Evolutionary conservation across 1,140 invertebrate genomes (phyloP).

Genomic region (Cardiocondyla obscurior): DNA sequence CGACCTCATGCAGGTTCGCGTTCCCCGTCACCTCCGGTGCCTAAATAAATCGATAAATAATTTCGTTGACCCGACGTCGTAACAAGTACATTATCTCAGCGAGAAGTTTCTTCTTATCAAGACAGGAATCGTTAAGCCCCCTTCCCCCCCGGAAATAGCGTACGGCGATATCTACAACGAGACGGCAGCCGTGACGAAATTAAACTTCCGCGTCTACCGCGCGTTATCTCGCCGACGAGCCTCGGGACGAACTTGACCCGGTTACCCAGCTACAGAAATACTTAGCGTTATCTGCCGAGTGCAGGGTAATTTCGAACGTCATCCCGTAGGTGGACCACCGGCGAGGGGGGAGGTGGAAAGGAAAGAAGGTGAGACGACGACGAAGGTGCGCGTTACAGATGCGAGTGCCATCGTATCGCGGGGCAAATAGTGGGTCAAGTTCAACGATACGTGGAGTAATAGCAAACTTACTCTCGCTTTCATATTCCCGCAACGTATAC

Average conservation of each 20-base stretch:
- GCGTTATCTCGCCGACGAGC: neutral
- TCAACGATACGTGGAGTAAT: constrained; percentile 70
- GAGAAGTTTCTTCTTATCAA: neutral
- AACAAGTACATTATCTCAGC: neutral
- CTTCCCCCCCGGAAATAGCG: neutral
- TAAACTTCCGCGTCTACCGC: constrained; percentile 22
- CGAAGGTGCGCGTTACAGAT: constrained; percentile 1
- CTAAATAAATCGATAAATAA: neutral
- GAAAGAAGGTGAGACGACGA: constrained; percentile 12
- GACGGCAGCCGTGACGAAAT: neutral
- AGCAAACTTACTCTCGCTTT: constrained; percentile 68
- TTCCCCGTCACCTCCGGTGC: no score
- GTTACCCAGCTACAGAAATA: constrained; percentile 53
- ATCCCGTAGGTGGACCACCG: constrained; percentile 29
- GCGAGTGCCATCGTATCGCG: constrained; percentile 25
- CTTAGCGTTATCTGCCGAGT: constrained; percentile 50
- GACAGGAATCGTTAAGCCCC: neutral
- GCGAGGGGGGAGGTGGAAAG: neutral
- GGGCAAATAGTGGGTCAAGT: constrained; percentile 75
- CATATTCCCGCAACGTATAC: constrained; percentile 58
- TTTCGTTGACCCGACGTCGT: neutral
- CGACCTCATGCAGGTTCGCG: constrained; percentile 48
- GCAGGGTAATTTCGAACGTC: constrained; percentile 52
- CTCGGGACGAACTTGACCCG: constrained; percentile 59
- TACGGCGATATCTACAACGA: neutral